phyloP scores from a whole-genome alignment of 2,797 vertebrate genomes.

The Fratercula arctica region DNA sequence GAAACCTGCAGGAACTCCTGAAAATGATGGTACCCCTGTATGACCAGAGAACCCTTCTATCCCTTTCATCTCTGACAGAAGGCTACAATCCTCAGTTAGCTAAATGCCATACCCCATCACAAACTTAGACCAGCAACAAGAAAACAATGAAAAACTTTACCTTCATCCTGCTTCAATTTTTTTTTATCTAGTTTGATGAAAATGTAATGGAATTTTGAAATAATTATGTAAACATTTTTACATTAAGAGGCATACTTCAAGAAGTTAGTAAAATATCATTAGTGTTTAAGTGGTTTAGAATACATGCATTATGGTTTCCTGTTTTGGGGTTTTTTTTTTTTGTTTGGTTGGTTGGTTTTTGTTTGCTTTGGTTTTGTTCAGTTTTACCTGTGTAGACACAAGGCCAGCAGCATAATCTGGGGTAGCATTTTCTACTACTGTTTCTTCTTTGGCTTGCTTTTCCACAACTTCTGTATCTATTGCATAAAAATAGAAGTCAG shows the following conservation, averaged over 20 bases:
- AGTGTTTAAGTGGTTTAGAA: neutral
- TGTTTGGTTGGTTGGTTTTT: neutral
- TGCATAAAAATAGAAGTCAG: neutral
- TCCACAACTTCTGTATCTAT: constrained; percentile 91
- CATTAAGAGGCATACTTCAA: neutral
- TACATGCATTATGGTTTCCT: neutral
- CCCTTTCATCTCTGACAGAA: neutral
- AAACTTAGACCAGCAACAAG: neutral
- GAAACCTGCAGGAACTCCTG: neutral
- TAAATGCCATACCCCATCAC: neutral
- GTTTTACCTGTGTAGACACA: constrained; percentile 92
- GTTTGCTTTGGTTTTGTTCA: neutral
- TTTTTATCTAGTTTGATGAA: neutral
- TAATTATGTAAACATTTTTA: neutral
- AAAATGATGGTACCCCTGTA: neutral
- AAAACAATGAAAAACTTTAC: neutral
- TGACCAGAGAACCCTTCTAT: neutral
- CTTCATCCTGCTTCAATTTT: neutral
- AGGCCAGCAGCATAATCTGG: constrained; percentile 97
- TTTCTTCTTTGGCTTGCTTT: constrained; percentile 94
- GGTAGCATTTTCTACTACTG: constrained; percentile 92
- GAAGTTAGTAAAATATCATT: neutral
- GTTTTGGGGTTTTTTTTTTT: neutral
- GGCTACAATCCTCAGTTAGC: neutral
- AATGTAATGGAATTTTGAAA: neutral